These are phyloP conservation scores for Herpetotheres cachinnans DNA, from an alignment of 2,113 vertebrate species.

Conservation along the genomic window DNA sequence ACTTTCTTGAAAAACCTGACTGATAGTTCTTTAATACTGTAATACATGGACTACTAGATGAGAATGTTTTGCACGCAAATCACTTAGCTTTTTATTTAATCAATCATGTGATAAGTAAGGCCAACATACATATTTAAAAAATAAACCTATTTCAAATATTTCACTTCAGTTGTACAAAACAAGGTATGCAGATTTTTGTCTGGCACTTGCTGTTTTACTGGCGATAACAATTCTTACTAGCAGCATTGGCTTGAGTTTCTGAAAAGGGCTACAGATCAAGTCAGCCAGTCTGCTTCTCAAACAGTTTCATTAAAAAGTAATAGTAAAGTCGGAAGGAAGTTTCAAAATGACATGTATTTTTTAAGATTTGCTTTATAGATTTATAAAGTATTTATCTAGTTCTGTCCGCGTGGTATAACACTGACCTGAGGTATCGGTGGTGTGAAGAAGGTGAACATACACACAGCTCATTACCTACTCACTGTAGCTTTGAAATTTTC, in stretches of 20 bases:
- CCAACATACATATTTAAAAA: neutral
- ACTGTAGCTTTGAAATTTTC: neutral
- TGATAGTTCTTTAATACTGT: neutral
- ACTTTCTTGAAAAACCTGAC: neutral
- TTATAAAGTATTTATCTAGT: neutral
- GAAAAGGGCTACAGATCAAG: neutral
- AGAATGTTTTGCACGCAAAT: neutral
- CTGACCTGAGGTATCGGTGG: neutral
- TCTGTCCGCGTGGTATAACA: neutral
- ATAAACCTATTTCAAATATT: neutral
- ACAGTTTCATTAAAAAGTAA: neutral
- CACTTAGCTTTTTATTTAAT: neutral
- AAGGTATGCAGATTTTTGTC: neutral
- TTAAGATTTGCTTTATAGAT: neutral
- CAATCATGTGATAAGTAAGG: neutral
- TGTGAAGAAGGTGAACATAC: fast-evolving
- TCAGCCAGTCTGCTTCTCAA: neutral
- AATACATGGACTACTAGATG: neutral
- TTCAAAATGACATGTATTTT: neutral
- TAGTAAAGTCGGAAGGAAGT: neutral
- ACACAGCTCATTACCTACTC: fast-evolving
- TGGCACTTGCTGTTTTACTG: neutral
- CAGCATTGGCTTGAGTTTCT: neutral
- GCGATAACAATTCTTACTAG: neutral
- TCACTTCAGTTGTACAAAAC: neutral